Conservation (phyloP, 2,888 invertebrate species). For the Campopleginae sp. region DNA sequence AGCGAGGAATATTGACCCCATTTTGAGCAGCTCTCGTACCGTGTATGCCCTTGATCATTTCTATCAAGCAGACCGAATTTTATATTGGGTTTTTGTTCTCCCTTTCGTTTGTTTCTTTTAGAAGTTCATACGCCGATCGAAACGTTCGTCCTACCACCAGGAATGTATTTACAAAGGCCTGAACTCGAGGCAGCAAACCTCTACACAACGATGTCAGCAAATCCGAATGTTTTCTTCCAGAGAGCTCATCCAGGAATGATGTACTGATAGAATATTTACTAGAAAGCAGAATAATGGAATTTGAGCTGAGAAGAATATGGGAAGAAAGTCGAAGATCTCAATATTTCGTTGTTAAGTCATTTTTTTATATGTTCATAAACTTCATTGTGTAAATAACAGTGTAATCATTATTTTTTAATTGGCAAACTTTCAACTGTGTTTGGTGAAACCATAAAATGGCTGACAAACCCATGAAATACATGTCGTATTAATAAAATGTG, state of each 20-base stretch:
- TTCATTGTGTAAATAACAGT: conserved; percentile 61
- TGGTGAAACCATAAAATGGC: conserved; percentile 1
- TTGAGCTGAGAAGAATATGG: not conserved
- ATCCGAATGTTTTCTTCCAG: conserved; percentile 96
- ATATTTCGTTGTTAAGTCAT: conserved; percentile 39
- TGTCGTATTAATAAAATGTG: conserved; percentile 12
- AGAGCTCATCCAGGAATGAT: conserved; percentile 96
- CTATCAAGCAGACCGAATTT: not conserved
- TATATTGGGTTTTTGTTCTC: not conserved
- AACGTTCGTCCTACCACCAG: conserved; percentile 85
- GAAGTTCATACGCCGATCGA: conserved; percentile 81
- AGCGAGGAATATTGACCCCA: not conserved
- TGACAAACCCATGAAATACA: conserved; percentile 26
- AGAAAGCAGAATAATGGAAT: not conserved
- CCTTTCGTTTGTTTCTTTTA: conserved; percentile 67
- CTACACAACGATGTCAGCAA: conserved; percentile 94
- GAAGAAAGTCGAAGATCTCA: conserved; percentile 36
- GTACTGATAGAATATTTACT: conserved; percentile 88
- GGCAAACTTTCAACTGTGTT: conserved; percentile 13
- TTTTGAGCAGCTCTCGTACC: not conserved
- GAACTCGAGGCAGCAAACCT: conserved; percentile 90
- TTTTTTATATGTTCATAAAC: conserved; percentile 43
- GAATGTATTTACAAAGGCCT: conserved; percentile 90
- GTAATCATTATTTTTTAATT: conserved; percentile 43
- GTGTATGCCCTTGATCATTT: not conserved